Evolutionary conservation across 2,888 invertebrate genomes (phyloP).

Genomic region (Aspidiotus rigidus): DNA sequence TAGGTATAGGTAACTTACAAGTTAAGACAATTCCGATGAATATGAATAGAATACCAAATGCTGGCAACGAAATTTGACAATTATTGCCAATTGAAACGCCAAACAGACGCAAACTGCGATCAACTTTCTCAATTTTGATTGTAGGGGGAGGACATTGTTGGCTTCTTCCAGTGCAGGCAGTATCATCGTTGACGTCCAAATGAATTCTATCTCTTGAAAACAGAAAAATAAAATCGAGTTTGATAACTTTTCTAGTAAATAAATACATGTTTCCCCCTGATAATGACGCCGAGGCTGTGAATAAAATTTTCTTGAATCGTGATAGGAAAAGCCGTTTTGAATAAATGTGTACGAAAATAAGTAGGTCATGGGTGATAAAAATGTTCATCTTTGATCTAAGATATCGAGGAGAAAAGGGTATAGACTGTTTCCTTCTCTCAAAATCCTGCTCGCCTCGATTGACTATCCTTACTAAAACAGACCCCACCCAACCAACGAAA

Average conservation of each 20-base stretch:
- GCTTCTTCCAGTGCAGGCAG: constrained; percentile 32
- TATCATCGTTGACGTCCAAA: constrained; percentile 32
- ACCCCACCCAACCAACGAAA: no score
- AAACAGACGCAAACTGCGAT: constrained; percentile 65
- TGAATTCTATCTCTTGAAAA: constrained; percentile 41
- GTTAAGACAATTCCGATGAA: constrained; percentile 66
- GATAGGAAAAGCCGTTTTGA: no score
- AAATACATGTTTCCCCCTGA: no score
- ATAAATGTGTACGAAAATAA: no score
- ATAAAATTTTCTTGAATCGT: no score
- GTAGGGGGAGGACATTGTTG: constrained; percentile 38
- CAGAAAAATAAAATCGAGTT: background rate
- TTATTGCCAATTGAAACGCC: constrained; percentile 68
- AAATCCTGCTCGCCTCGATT: no score
- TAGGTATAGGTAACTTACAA: constrained; percentile 51
- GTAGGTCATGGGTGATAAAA: no score
- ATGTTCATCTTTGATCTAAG: no score
- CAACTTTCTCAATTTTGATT: constrained; percentile 61
- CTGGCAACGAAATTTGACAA: constrained; percentile 66
- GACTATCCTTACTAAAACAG: no score
- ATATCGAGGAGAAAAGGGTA: no score
- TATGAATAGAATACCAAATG: constrained; percentile 66
- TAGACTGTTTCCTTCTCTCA: no score
- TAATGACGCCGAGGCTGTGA: no score
- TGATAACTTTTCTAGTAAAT: background rate